Evolutionary conservation across 1,140 invertebrate genomes (phyloP).

Genomic region (Drosophila punjabiensis): DNA sequence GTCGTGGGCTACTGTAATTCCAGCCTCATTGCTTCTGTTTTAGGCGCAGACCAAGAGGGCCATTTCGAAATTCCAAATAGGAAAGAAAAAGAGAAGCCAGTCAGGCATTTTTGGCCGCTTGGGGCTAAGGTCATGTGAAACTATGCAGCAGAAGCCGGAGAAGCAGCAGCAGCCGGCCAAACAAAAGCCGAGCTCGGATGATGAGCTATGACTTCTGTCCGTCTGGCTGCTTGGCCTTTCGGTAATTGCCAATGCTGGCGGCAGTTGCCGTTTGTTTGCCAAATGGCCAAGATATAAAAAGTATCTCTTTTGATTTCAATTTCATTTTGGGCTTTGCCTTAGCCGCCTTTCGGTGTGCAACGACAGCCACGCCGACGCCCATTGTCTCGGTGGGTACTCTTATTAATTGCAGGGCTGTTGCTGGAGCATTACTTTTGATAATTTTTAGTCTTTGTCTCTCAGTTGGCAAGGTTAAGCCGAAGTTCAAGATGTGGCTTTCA

Average conservation of each 20-base stretch:
- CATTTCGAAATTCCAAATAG: conserved; percentile 62
- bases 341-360: conserved; percentile 50
- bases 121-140: conserved; percentile 78
- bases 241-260: conserved; percentile 69
- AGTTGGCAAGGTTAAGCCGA: conserved; percentile 54
- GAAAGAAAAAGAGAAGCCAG: conserved; percentile 49
- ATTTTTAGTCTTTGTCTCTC: conserved; percentile 43
- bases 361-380: conserved; percentile 53
- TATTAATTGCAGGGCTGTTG: conserved; percentile 51
- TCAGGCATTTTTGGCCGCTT: conserved; percentile 48
- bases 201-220: conserved; percentile 71
- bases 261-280: conserved; percentile 61
- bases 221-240: conserved; percentile 64
- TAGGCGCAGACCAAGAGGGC: conserved; percentile 44
- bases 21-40: conserved; percentile 70
- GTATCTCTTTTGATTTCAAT: conserved; percentile 55
- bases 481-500: conserved; percentile 45
- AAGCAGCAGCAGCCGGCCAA: conserved; percentile 18
- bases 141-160: conserved; percentile 54
- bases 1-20: conserved; percentile 36
- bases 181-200: conserved; percentile 55
- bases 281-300: conserved; percentile 55
- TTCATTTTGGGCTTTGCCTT: conserved; percentile 42
- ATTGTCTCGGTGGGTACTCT: conserved; percentile 62
- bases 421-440: conserved; percentile 45